Percentiles rank a stretch among this genome's conserved stretches.
Conservation (phyloP, 2,797 vertebrate species). For the Poliocrania exsul region DNA sequence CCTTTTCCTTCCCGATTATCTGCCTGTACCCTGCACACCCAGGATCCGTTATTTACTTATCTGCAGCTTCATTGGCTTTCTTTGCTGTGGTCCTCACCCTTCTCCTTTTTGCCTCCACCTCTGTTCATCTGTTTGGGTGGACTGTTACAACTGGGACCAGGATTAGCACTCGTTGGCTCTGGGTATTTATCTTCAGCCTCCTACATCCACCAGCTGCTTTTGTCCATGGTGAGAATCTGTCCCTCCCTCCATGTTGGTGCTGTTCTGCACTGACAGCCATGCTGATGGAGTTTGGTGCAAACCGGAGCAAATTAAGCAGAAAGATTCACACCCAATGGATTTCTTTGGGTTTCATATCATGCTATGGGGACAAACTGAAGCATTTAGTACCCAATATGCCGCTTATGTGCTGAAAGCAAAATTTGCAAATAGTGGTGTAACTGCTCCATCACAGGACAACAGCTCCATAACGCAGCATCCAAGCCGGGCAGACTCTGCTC, state of each 20-base stretch:
- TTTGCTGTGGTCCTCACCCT: background rate
- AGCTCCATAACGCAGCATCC: background rate
- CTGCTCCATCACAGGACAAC: background rate
- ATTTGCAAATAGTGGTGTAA: background rate
- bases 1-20: background rate
- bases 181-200: background rate
- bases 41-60: background rate
- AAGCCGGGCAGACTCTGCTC: background rate
- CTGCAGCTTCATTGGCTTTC: background rate
- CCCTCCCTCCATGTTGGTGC: background rate
- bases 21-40: background rate
- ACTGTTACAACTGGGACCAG: background rate
- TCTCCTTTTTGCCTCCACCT: background rate
- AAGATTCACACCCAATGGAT: background rate
- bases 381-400: background rate
- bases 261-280: background rate
- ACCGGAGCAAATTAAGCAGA: background rate
- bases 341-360: background rate
- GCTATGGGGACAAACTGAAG: background rate
- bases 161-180: accelerated
- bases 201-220: background rate
- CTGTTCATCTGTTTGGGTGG: background rate
- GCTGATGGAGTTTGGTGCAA: background rate
- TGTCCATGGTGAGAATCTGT: background rate
- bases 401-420: background rate